Evolutionary conservation across 2,888 invertebrate species (phyloP).

Genomic region (Celastrina argiolus): DNA sequence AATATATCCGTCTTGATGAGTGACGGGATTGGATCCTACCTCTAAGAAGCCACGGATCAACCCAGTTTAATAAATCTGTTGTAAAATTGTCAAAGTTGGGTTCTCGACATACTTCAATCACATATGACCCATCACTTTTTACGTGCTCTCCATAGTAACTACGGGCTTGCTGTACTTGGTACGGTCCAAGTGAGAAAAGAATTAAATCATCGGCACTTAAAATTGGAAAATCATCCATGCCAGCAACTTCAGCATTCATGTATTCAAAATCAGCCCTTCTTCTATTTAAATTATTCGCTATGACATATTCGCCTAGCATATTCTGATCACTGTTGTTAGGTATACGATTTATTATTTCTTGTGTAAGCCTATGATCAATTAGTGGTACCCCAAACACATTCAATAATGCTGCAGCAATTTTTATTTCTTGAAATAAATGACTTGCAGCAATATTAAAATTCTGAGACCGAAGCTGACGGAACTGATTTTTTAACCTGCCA

Average conservation of each 20-base stretch:
- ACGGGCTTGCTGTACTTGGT: constrained; percentile 28
- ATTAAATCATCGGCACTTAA: no score
- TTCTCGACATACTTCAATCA: constrained; percentile 18
- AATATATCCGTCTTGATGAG: constrained; percentile 20
- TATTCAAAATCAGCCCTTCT: constrained; percentile 12
- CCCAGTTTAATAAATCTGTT: constrained; percentile 12
- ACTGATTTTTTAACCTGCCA: constrained; percentile 16
- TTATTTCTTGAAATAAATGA: constrained; percentile 13
- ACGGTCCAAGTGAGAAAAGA: constrained; percentile 29
- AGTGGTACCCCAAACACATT: constrained; percentile 4
- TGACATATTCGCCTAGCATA: background rate
- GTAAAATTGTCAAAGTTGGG: background rate
- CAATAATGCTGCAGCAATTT: constrained; percentile 20
- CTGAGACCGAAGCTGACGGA: no score
- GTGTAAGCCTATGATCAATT: constrained; percentile 11
- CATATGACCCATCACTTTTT: constrained; percentile 20
- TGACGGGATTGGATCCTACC: constrained; percentile 25
- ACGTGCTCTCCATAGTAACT: constrained; percentile 30
- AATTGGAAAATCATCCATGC: background rate
- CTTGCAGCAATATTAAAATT: constrained; percentile 8
- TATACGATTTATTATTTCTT: constrained; percentile 12
- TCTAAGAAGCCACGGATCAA: constrained; percentile 20
- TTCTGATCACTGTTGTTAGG: background rate
- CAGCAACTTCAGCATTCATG: constrained; percentile 15
- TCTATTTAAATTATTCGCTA: background rate